Evolutionary conservation across 2,888 invertebrate species (phyloP).

Genomic region (Anthophora plumipes): DNA sequence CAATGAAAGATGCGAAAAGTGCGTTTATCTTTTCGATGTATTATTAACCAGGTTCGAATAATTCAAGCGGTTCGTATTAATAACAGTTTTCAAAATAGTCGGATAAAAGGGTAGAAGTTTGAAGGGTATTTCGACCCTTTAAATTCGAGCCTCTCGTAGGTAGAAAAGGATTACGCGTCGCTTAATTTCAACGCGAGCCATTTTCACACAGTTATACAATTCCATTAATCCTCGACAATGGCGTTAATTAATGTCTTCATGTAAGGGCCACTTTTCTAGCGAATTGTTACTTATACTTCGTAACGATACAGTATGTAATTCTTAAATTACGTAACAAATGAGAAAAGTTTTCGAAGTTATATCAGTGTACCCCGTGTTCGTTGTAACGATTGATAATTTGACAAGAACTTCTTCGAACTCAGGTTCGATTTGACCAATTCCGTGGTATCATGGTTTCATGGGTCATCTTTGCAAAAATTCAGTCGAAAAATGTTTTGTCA

Average conservation of each 20-base stretch:
- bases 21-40: too few relatives aligned
- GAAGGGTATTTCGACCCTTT: conserved; percentile 12
- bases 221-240: neutral
- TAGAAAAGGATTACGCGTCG: neutral
- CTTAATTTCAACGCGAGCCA: conserved; percentile 4
- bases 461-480: too few relatives aligned
- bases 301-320: neutral
- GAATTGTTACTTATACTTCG: neutral
- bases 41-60: conserved; percentile 7
- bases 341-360: too few relatives aligned
- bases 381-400: too few relatives aligned
- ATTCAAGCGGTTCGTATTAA: neutral
- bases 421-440: too few relatives aligned
- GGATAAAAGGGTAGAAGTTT: neutral
- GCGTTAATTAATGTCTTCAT: neutral
- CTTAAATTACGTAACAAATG: neutral
- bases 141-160: neutral
- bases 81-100: neutral
- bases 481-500: too few relatives aligned
- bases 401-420: too few relatives aligned
- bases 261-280: neutral
- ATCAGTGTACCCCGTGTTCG: too few relatives aligned
- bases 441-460: too few relatives aligned
- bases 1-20: too few relatives aligned
- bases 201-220: conserved; percentile 2